Evolutionary conservation across 2,797 vertebrate species (phyloP).

Genomic region (Premnoplex brunnescens): DNA sequence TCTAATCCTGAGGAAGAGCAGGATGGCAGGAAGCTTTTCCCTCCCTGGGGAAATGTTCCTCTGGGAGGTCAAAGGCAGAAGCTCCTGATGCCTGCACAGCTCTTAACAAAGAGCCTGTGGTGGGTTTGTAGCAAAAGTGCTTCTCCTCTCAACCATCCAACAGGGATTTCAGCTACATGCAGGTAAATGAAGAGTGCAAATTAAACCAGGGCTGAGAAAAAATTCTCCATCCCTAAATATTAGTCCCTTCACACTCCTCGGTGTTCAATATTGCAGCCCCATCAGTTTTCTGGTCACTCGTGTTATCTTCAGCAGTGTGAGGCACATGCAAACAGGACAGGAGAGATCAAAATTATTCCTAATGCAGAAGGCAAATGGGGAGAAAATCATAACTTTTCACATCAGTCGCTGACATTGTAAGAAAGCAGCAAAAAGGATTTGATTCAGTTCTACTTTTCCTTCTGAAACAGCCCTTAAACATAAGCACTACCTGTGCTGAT

Average conservation of each 20-base stretch:
- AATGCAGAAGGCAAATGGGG: background rate
- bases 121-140: background rate
- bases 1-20: background rate
- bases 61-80: background rate
- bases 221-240: background rate
- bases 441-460: background rate
- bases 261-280: background rate
- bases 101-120: background rate
- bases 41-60: background rate
- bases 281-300: background rate
- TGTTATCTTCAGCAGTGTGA: background rate
- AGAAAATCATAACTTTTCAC: conserved; percentile 2
- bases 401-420: background rate
- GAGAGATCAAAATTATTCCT: background rate
- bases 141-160: background rate
- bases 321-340: background rate
- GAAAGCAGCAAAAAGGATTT: background rate
- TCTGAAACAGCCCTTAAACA: background rate
- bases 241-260: background rate
- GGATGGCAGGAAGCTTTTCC: background rate
- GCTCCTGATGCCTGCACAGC: background rate
- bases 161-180: background rate
- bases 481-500: conserved; percentile 28
- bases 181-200: conserved; percentile 21
- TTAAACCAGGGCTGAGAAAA: background rate